Conservation (phyloP, 2,888 invertebrate species). For the Congeria kusceri region DNA sequence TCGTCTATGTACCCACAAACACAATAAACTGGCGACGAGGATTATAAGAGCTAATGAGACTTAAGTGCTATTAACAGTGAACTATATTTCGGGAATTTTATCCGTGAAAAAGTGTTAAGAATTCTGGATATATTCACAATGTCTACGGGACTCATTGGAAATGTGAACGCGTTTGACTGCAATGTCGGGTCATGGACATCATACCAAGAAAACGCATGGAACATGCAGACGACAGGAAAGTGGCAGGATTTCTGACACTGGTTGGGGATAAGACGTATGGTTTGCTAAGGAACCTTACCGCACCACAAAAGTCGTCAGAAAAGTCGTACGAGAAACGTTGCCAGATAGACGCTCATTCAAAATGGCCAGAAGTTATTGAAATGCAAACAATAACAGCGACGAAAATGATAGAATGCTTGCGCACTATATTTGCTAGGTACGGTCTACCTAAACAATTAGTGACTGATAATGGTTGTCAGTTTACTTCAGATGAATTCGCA, state of each 20-base stretch:
- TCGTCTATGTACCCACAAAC: too few relatives aligned
- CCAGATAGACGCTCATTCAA: constrained; percentile 80
- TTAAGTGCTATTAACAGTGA: too few relatives aligned
- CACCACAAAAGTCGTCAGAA: constrained; percentile 14
- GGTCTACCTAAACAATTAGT: constrained; percentile 48
- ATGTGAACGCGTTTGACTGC: constrained; percentile 2
- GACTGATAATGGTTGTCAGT: constrained; percentile 54
- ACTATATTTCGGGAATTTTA: too few relatives aligned
- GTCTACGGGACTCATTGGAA: constrained; percentile 10
- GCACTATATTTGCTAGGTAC: constrained; percentile 48
- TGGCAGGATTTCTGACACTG: constrained; percentile 14
- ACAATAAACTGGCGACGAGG: too few relatives aligned
- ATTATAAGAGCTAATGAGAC: too few relatives aligned
- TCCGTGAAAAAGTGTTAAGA: constrained; percentile 1
- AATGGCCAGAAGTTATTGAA: constrained; percentile 83
- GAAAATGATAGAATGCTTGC: constrained; percentile 37
- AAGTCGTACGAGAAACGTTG: constrained; percentile 20
- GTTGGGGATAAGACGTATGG: constrained; percentile 15
- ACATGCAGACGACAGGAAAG: background rate
- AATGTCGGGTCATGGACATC: constrained; percentile 35
- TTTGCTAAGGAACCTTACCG: constrained; percentile 20
- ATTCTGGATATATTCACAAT: constrained; percentile 12
- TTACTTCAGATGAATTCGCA: constrained; percentile 46
- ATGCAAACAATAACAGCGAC: constrained; percentile 48
- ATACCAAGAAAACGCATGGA: constrained; percentile 35